Evolutionary conservation across 2,113 vertebrate species (phyloP).

Genomic region (Mus musculus): GRCm39 chr3:129972001-129972500

Average conservation of each 20-base stretch:
- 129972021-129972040: background rate
- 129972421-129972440: constrained; percentile 41
- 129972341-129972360: constrained; percentile 63
- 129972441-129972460: background rate
- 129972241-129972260: constrained; percentile 52
- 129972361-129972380: constrained; percentile 67
- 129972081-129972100: constrained; percentile 30
- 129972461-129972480: background rate
- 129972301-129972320: constrained; percentile 30
- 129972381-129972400: constrained; percentile 64
- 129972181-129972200: constrained; percentile 43
- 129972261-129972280: constrained; percentile 56
- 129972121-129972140: background rate
- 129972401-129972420: constrained; percentile 48
- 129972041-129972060: background rate
- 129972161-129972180: constrained; percentile 43
- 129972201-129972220: constrained; percentile 21
- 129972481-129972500: background rate
- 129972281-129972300: constrained; percentile 63
- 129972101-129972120: background rate
- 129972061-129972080: background rate
- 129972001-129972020: background rate
- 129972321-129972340: constrained; percentile 60
- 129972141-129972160: constrained; percentile 57
- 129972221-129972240: background rate